Conservation (phyloP, 1,140 invertebrate genomes). For the Oncopeltus fasciatus region DNA sequence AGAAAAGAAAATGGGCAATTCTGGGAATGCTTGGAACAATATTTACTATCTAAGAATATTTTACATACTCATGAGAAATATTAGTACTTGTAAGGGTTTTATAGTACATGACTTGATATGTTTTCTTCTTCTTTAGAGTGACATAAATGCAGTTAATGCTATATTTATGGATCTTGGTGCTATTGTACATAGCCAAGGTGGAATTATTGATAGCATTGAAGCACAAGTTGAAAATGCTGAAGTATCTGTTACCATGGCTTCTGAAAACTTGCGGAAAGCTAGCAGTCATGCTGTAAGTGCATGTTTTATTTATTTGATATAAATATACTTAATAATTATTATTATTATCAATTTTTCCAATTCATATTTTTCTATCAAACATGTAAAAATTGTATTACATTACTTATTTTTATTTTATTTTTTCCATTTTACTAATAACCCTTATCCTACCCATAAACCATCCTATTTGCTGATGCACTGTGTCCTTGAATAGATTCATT, state of each 20-base stretch:
- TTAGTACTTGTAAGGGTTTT: not conserved
- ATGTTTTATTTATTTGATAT: not conserved
- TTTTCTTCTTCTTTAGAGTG: constrained; percentile 44
- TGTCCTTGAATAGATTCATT: not conserved
- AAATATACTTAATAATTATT: too few species aligned
- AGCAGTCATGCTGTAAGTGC: constrained; percentile 29
- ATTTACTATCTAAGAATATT: not conserved
- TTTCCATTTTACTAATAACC: not conserved
- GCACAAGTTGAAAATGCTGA: constrained; percentile 84
- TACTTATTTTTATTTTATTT: not conserved
- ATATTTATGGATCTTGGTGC: constrained; percentile 96
- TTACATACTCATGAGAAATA: not conserved
- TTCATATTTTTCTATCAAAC: not conserved
- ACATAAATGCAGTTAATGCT: constrained; percentile 91
- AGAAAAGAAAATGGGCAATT: too few species aligned
- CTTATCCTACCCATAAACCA: too few species aligned
- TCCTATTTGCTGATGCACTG: not conserved
- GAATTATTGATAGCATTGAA: constrained; percentile 92
- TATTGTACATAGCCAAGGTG: constrained; percentile 94
- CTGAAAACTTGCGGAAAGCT: constrained; percentile 65
- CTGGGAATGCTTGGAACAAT: not conserved
- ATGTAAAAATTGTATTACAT: not conserved
- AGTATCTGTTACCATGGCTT: constrained; percentile 69
- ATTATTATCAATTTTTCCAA: too few species aligned
- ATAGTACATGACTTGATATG: not conserved